These are phyloP conservation scores for Calcarius ornatus DNA, from an alignment of 2,113 vertebrate genomes.

Conservation along the genomic window DNA sequence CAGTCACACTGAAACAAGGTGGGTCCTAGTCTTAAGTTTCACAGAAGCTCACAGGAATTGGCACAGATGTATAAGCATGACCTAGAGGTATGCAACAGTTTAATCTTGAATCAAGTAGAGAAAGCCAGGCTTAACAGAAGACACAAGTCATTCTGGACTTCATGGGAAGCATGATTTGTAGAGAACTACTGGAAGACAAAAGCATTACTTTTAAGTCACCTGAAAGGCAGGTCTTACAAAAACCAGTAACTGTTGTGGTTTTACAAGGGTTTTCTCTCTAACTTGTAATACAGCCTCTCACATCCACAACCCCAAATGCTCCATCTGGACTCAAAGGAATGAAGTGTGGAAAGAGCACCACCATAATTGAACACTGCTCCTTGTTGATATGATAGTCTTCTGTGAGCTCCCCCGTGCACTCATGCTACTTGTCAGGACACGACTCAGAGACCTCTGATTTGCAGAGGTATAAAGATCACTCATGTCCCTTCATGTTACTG, in stretches of 20 bases:
- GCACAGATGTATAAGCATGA: background rate
- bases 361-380: background rate
- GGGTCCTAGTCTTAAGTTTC: background rate
- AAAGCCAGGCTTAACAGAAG: background rate
- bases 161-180: background rate
- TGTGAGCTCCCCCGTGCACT: fast-evolving
- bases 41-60: background rate
- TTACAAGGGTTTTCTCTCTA: background rate
- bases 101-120: background rate
- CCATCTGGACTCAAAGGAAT: background rate
- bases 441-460: background rate
- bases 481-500: background rate
- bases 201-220: background rate
- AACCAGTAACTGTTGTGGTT: background rate
- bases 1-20: background rate
- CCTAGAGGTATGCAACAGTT: background rate
- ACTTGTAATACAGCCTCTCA: background rate
- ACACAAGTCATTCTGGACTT: background rate
- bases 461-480: background rate
- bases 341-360: background rate
- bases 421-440: background rate
- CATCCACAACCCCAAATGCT: background rate
- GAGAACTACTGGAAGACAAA: background rate
- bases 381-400: background rate
- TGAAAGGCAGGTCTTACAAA: background rate